A percentile compares a stretch with the other conserved stretches of the same genome.
These are phyloP conservation scores for Phallusia fumigata DNA, from an alignment of 23 tunicate genomes.

Conservation along the genomic window DNA sequence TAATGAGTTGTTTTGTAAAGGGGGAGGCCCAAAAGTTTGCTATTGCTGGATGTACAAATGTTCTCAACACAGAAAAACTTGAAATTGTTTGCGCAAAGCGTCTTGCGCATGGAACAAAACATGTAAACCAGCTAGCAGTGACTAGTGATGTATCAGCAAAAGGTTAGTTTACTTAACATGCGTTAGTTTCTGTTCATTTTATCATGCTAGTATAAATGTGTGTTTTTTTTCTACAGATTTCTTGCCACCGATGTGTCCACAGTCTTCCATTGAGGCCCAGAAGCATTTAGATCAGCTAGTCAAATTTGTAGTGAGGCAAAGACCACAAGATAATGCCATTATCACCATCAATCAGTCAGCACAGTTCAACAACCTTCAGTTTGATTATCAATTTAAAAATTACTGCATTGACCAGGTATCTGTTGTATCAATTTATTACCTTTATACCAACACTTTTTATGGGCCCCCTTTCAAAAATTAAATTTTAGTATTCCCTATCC, in stretches of 20 bases:
- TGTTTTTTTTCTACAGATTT: not conserved
- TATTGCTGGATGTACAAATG: not conserved
- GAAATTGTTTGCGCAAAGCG: constrained; percentile 10
- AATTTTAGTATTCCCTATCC: too few relatives aligned
- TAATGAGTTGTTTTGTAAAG: not conserved
- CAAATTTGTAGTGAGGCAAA: constrained; percentile 15
- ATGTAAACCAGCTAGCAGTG: not conserved
- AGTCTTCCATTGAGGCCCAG: too few relatives aligned
- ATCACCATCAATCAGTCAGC: constrained; percentile 28
- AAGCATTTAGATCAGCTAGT: not conserved
- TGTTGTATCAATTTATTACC: too few relatives aligned
- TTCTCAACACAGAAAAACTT: not conserved
- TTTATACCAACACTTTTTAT: too few relatives aligned
- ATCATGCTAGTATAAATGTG: too few relatives aligned
- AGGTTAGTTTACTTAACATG: too few relatives aligned
- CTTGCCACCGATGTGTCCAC: not conserved
- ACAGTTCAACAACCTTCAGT: constrained; percentile 17
- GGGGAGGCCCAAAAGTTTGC: constrained; percentile 13
- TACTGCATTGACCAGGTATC: not conserved
- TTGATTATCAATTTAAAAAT: constrained; percentile 5
- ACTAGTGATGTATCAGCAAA: not conserved
- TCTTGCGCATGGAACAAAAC: not conserved
- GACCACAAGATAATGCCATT: not conserved
- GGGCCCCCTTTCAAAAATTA: too few relatives aligned
- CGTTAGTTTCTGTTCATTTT: too few relatives aligned